Percentiles rank a stretch among this genome's conserved stretches.
phyloP scores from a whole-genome alignment of 2,797 vertebrate genomes.

The Garrulus glandarius region DNA sequence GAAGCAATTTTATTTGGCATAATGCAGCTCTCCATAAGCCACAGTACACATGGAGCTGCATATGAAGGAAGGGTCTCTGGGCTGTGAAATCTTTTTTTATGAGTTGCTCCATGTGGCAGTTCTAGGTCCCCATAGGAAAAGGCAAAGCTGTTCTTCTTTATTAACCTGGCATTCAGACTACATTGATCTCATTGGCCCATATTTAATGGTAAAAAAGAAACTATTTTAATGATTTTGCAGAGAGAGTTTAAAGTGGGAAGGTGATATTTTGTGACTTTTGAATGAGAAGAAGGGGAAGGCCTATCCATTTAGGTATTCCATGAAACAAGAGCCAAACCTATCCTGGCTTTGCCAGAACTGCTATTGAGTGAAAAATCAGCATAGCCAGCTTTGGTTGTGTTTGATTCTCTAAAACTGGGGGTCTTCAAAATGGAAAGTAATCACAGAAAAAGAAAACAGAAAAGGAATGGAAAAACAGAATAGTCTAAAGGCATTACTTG shows the following conservation, averaged over 20 bases:
- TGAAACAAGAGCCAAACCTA: background rate
- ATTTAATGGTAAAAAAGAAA: background rate
- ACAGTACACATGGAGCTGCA: background rate
- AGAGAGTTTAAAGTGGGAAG: background rate
- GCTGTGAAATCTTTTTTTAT: background rate
- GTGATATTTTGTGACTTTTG: conserved; percentile 42
- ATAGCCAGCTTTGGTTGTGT: background rate
- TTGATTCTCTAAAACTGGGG: background rate
- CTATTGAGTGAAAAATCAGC: background rate
- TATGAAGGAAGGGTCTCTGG: background rate
- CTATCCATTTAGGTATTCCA: background rate
- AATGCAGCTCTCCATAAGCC: background rate
- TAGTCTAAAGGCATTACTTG: background rate
- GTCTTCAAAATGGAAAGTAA: background rate
- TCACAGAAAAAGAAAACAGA: background rate
- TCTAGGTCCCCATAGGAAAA: background rate
- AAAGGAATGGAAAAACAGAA: background rate
- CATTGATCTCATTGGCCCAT: background rate
- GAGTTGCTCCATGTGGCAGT: background rate
- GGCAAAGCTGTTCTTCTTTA: conserved; percentile 1
- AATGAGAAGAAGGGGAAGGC: background rate
- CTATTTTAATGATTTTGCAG: conserved; percentile 19
- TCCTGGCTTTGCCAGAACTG: background rate
- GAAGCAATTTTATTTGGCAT: background rate
- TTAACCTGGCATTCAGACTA: background rate